These are phyloP conservation scores for Diabrotica undecimpunctata DNA, from an alignment of 1,140 invertebrate species.

Conservation along the genomic window DNA sequence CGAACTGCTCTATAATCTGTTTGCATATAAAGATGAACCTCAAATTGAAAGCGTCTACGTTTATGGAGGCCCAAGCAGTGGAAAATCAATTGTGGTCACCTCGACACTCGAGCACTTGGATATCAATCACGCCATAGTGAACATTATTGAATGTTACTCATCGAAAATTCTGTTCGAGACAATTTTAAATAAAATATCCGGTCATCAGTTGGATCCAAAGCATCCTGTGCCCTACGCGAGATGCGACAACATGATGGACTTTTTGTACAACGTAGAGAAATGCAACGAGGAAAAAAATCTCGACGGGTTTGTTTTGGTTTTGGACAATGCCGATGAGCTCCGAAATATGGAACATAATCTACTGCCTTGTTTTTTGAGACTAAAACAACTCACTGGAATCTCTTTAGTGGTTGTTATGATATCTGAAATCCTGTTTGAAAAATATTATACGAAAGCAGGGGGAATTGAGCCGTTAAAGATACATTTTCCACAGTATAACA, in stretches of 20 bases:
- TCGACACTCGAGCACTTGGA: constrained; percentile 56
- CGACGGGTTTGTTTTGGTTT: constrained; percentile 58
- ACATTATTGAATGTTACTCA: constrained; percentile 79
- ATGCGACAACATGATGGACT: constrained; percentile 74
- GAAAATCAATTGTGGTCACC: constrained; percentile 69
- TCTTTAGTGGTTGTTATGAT: constrained; percentile 75
- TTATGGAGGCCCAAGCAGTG: constrained; percentile 74
- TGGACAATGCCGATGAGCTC: constrained; percentile 78
- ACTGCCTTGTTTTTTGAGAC: constrained; percentile 63
- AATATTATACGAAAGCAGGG: constrained; percentile 63
- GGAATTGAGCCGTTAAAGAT: constrained; percentile 73
- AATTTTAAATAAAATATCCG: constrained; percentile 62
- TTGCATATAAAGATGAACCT: constrained; percentile 56
- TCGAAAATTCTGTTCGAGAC: constrained; percentile 71
- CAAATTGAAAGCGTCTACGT: constrained; percentile 66
- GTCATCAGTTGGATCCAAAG: constrained; percentile 42
- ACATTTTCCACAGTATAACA: constrained; percentile 77
- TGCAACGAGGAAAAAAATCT: constrained; percentile 44
- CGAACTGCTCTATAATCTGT: constrained; percentile 55
- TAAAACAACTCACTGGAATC: constrained; percentile 68
- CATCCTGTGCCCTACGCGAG: constrained; percentile 47
- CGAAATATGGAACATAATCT: constrained; percentile 69
- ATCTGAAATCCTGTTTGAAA: constrained; percentile 75
- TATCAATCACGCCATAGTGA: constrained; percentile 65
- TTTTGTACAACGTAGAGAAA: constrained; percentile 57